Conservation (phyloP, 2,888 invertebrate genomes). For the Ommatoiulus sabulosus region DNA sequence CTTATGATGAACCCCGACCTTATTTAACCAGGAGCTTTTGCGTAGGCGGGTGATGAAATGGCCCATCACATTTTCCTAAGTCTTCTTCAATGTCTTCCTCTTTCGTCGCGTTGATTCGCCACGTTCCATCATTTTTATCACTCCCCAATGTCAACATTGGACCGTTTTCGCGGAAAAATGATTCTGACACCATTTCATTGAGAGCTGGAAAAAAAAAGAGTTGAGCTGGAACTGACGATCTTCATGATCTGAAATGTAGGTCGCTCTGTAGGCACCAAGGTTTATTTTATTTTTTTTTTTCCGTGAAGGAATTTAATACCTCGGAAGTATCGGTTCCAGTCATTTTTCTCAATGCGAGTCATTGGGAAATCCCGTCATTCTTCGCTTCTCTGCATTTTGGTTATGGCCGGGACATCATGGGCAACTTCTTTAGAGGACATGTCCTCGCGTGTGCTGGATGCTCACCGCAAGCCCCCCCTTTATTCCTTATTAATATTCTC, state of each 20-base stretch:
- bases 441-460: background rate
- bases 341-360: background rate
- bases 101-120: background rate
- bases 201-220: background rate
- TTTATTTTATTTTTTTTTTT: background rate
- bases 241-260: slow-evolving; percentile 6
- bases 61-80: background rate
- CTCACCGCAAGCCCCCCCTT: background rate
- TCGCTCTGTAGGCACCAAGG: background rate
- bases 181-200: slow-evolving; percentile 5
- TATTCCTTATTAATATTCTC: slow-evolving; percentile 27
- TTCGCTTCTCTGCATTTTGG: background rate
- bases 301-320: background rate
- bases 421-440: background rate
- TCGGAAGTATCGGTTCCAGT: background rate
- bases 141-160: background rate
- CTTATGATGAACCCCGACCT: too few species aligned
- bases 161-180: background rate
- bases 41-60: background rate
- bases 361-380: background rate
- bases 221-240: background rate
- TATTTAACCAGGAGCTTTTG: background rate
- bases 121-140: slow-evolving; percentile 32
- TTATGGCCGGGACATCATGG: background rate
- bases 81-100: background rate